Evolutionary conservation across 2,797 vertebrate genomes (phyloP).

Genomic region (Octomys mimax): DNA sequence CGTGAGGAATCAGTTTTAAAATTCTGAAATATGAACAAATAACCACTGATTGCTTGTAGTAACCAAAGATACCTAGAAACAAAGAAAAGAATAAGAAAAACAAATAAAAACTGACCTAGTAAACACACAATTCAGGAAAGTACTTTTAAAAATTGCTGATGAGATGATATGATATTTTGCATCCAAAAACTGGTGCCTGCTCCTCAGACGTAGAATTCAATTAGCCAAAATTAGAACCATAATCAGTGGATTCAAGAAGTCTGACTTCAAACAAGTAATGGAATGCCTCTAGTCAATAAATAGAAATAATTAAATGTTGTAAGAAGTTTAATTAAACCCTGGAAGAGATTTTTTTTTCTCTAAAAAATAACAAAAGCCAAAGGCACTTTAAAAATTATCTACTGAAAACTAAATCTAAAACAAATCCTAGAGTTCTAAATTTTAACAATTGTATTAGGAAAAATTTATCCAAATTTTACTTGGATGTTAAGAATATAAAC

Average conservation of each 20-base stretch:
- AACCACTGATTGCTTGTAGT: background rate
- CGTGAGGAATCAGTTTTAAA: background rate
- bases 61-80: background rate
- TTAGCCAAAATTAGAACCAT: background rate
- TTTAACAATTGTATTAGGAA: background rate
- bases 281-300: background rate
- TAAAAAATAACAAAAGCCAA: background rate
- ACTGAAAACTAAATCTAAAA: background rate
- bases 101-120: background rate
- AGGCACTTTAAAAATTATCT: background rate
- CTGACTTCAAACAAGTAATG: background rate
- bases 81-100: background rate
- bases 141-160: background rate
- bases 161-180: background rate
- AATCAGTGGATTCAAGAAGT: background rate
- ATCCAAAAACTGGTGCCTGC: background rate
- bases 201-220: background rate
- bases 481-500: background rate
- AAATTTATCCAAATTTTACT: background rate
- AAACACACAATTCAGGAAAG: background rate
- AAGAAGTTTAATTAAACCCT: background rate
- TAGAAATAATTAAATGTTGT: conserved; percentile 1
- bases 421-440: background rate
- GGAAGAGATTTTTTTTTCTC: background rate
- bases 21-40: conserved; percentile 6